A percentile compares a stretch with the other conserved stretches of the same genome.
These are phyloP conservation scores for Momotus momota DNA, from an alignment of 2,797 vertebrate genomes.

Conservation along the genomic window DNA sequence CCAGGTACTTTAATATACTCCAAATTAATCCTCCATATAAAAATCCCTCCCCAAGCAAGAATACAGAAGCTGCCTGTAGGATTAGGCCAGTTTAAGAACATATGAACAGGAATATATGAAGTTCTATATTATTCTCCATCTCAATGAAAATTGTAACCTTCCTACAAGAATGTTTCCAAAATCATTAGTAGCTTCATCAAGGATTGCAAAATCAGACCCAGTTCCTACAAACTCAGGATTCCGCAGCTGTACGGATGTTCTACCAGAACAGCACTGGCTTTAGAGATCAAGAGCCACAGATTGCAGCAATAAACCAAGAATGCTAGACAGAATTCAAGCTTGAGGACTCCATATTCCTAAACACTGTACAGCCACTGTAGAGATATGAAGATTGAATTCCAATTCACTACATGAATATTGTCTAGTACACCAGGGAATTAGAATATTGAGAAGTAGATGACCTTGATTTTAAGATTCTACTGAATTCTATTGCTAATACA, in stretches of 20 bases:
- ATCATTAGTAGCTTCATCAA: neutral
- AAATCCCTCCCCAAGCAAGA: neutral
- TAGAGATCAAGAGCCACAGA: neutral
- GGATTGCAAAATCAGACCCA: neutral
- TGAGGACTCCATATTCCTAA: neutral
- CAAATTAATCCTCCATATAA: neutral
- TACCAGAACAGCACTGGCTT: neutral
- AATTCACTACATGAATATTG: neutral
- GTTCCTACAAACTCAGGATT: neutral
- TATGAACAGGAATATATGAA: neutral
- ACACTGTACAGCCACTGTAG: neutral
- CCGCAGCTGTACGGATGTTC: neutral
- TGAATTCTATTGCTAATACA: neutral
- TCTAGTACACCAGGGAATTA: neutral
- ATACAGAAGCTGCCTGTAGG: neutral
- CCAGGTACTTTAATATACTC: neutral
- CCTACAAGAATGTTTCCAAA: neutral
- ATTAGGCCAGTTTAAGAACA: neutral
- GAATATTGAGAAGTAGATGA: neutral
- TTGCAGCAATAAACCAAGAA: neutral
- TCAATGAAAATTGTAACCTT: neutral
- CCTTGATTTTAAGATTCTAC: neutral
- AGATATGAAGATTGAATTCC: neutral
- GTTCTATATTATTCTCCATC: neutral
- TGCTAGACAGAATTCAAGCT: neutral